These are phyloP conservation scores for Drosophila miranda DNA, from an alignment of 1,140 invertebrate species.

Conservation along the genomic window DNA sequence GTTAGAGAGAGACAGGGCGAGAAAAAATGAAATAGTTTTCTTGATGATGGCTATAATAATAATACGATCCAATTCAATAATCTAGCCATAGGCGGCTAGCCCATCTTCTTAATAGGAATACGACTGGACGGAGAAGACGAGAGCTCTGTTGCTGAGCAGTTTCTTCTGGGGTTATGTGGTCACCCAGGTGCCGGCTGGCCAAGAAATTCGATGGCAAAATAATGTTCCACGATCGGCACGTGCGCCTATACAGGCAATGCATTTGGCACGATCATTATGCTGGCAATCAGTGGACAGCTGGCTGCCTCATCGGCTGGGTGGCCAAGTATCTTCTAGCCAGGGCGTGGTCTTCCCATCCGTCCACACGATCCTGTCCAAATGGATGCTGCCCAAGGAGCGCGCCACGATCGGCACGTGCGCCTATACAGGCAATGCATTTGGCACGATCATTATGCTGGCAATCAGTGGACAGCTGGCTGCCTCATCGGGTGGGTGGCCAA, in stretches of 20 bases:
- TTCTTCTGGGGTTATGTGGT: constrained; percentile 86
- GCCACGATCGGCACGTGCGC: constrained; percentile 84
- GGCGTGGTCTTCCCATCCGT: constrained; percentile 91
- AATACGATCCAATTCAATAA: too few species aligned
- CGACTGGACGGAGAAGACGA: too few species aligned
- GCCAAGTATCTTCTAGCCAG: constrained; percentile 88
- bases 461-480: constrained; percentile 86
- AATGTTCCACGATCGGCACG: constrained; percentile 84
- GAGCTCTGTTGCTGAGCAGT: constrained; percentile 85
- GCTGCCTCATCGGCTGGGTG: constrained; percentile 87
- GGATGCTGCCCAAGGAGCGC: constrained; percentile 86
- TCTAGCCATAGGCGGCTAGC: too few species aligned
- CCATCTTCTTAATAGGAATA: too few species aligned
- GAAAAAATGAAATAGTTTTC: too few species aligned
- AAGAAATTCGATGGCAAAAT: constrained; percentile 86
- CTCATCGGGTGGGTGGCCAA: constrained; percentile 84
- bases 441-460: constrained; percentile 89
- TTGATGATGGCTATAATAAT: too few species aligned
- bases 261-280: constrained; percentile 88
- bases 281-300: constrained; percentile 87
- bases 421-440: constrained; percentile 87
- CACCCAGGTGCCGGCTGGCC: constrained; percentile 87
- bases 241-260: constrained; percentile 86
- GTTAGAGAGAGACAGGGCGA: too few species aligned
- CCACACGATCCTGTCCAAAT: constrained; percentile 90